Conservation (phyloP, 2,797 vertebrate genomes). For the Anomalospiza imberbis region DNA sequence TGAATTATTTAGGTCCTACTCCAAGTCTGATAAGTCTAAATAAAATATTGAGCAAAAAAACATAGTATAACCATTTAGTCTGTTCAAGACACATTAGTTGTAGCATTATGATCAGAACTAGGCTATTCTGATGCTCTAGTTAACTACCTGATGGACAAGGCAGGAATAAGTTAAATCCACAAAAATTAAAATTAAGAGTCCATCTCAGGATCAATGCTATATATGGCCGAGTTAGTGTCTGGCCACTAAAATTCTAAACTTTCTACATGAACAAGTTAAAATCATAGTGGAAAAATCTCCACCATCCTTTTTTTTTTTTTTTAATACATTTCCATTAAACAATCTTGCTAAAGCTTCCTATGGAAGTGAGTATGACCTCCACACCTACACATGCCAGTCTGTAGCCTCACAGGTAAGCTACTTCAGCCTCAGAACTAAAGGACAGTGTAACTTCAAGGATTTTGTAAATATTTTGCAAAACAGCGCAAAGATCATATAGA, state of each 20-base stretch:
- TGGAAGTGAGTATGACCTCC: neutral
- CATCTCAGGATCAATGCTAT: neutral
- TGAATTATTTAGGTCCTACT: neutral
- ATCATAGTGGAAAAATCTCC: neutral
- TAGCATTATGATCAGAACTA: neutral
- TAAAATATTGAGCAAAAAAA: neutral
- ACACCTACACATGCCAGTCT: neutral
- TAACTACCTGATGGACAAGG: neutral
- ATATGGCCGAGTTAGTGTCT: neutral
- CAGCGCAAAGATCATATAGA: neutral
- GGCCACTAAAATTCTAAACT: neutral
- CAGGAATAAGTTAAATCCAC: neutral
- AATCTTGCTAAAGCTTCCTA: neutral
- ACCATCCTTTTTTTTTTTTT: neutral
- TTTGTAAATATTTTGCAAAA: neutral
- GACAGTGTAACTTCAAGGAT: fast-evolving
- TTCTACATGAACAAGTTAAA: neutral
- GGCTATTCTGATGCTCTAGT: neutral
- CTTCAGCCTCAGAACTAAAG: neutral
- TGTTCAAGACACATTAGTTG: neutral
- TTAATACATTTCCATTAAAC: neutral
- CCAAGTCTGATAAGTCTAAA: neutral
- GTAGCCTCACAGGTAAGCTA: neutral
- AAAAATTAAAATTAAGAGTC: neutral
- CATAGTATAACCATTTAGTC: neutral